Base-by-base conservation (phyloP, 2,797 vertebrate species). In the Anas georgica region DNA sequence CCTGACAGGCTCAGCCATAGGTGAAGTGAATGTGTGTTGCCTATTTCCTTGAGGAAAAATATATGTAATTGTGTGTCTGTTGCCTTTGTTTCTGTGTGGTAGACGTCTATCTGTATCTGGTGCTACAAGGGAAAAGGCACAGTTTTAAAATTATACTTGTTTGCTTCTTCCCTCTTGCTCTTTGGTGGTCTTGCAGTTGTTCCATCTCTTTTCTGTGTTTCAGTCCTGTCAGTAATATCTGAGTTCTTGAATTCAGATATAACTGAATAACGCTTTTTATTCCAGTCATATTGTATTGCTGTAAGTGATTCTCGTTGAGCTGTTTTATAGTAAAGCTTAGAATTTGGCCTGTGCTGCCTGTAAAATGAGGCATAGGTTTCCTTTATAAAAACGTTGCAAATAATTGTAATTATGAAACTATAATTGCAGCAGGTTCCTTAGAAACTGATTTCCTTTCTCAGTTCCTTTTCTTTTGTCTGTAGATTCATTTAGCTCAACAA, bases 401-500 rank as follows among this genome's bases (percentile, higher is more conserved):
- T 67, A 82, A 25, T 59, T 76, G 37, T 70, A 77, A 54, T 70
- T 79, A 78, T 23, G 22, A 66, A 87, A 83, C 2, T 3, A 4
- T 3, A 84, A 58, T 26, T 26, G 5, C 48, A 58, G 9, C 52
- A 82, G 52, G 25, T 90, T 91, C 63, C 60, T 70, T 79, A 93
- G 54, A 80, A 88, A n/a, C 48, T 17, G 20, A 56, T 88, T 91
- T 90, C 25, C 68, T 88, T 83, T 91, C 52, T 86, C 5, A 0
- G 26, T 94, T 95, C 67, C 67, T 86, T 87, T 84, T 85, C 68
- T 75, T 94, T 54, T 45, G 17, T 25, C 46, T 63, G 9, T 33
- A n/a, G 56, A 9, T 72, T 74, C 7, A 72, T 70, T 29, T 55
- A 60, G 50, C 43, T 56, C n/a, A 64, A 79, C 68, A 62, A 81